A percentile compares a stretch with the other conserved stretches of the same genome.
Conservation (phyloP, 2,113 vertebrate species). For the Salvelinus namaycush region DNA sequence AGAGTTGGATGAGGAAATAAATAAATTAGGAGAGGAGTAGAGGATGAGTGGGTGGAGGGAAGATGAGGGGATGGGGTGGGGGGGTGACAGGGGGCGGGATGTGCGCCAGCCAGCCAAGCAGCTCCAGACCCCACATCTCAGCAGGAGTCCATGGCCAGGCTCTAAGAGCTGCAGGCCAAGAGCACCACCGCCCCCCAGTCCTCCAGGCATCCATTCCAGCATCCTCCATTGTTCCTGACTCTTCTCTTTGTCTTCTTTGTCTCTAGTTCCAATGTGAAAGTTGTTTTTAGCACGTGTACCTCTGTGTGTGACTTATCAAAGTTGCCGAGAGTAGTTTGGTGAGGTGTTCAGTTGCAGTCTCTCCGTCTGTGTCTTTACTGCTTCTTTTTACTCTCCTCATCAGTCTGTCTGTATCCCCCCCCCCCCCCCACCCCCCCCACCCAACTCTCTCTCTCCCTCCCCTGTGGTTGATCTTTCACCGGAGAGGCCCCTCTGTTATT, state of each 20-base stretch:
- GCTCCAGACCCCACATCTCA: conserved; percentile 28
- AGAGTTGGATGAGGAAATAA: neutral
- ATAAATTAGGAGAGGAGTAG: neutral
- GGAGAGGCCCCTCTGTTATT: conserved; percentile 52
- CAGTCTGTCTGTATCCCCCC: no score
- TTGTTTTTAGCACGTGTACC: conserved; percentile 30
- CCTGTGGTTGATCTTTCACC: conserved; percentile 25
- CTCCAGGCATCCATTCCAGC: conserved; percentile 3
- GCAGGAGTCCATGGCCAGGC: conserved; percentile 13
- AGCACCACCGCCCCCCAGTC: conserved; percentile 1
- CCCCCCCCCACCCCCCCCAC: no score
- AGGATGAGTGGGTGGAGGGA: neutral
- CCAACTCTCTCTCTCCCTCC: neutral
- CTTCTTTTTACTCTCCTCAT: neutral
- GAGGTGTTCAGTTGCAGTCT: neutral
- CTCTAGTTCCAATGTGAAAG: neutral
- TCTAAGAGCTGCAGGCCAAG: conserved; percentile 22
- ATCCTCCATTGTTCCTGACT: conserved; percentile 16
- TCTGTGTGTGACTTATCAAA: conserved; percentile 24
- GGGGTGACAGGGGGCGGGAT: neutral
- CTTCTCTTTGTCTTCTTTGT: neutral
- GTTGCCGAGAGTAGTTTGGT: neutral
- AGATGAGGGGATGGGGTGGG: neutral
- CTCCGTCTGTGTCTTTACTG: neutral
- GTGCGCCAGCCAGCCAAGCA: neutral